Evolutionary conservation across 2,113 vertebrate species (phyloP), one percentile per base, ranked within the genome.

Genomic region (Carollia perspicillata): DNA sequence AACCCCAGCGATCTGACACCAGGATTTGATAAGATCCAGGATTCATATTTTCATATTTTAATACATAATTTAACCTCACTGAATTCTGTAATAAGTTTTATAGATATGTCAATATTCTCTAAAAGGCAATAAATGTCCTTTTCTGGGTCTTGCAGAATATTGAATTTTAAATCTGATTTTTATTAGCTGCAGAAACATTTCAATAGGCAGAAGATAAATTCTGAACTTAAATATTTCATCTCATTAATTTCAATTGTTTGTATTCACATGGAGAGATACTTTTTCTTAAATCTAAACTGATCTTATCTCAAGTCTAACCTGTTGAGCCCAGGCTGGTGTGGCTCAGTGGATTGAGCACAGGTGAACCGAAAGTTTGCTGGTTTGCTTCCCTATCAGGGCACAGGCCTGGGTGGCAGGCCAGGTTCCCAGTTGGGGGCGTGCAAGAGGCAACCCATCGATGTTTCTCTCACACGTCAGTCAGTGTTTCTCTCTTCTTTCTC

Each of bases 1-100:
- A 69, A 83, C 53, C 11, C 51, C 4, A 26, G n/a, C 83, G 58
- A 53, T 71, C 12, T 84, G n/a, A 74, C 51, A 90, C 26, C 55
- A 89, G 58, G 68, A 78, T 80, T 79, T 93, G 35, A n/a, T 71
- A 79, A 89, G 13, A 66, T 77, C 35, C 49, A 88, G 8, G 14
- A 96, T 93, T 85, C 80, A 93, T 47, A 93, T 75, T 93, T 96
- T 89, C 49, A 87, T 65, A 37, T 93, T 92, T 95, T 90, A 96
- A 88, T 94, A 90, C 2, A 94, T 85, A 86, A 90, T 88, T 78
- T 84, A 60, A 75, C 72, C 33, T 16, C 69, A 86, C 63, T 96
- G 92, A 96, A 95, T 51, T 93, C 28, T 72, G 8, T 72, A 94
- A 93, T 91, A 90, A 84, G 71, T 95, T 92, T 96, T 86, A 85